Conservation (phyloP, 2,888 invertebrate species). For the Adineta ricciae region DNA sequence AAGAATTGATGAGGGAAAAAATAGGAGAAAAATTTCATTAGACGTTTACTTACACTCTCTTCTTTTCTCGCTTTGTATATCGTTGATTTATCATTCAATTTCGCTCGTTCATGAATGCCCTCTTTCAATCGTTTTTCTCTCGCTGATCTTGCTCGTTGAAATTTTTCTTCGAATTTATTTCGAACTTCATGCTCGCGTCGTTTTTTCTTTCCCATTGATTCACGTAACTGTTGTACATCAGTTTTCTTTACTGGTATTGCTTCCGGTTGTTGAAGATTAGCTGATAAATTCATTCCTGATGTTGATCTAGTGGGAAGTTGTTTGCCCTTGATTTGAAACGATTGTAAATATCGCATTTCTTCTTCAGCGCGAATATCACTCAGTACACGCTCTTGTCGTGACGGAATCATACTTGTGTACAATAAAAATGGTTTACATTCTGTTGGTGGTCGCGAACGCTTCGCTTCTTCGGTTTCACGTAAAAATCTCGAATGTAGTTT, state of each 20-base stretch:
- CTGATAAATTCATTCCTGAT: neutral
- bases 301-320: neutral
- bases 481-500: constrained; percentile 25
- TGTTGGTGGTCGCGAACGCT: constrained; percentile 7
- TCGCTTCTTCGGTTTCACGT: constrained; percentile 18
- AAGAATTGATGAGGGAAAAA: too few species aligned
- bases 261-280: neutral
- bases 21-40: too few species aligned
- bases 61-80: constrained; percentile 8
- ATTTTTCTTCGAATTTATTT: constrained; percentile 3
- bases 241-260: constrained; percentile 6
- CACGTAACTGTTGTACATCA: neutral
- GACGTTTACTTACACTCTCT: constrained; percentile 1
- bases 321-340: constrained; percentile 20
- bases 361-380: neutral
- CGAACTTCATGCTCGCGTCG: neutral
- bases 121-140: neutral
- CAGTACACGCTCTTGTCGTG: neutral
- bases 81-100: neutral
- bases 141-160: neutral
- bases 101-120: neutral
- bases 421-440: constrained; percentile 31
- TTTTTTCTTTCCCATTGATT: neutral
- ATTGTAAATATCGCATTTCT: neutral
- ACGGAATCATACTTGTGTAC: constrained; percentile 5